Percentiles rank a stretch among this genome's conserved stretches.
Evolutionary conservation across 1,140 invertebrate species (phyloP).

Genomic region (Drosophila tropicalis): DNA sequence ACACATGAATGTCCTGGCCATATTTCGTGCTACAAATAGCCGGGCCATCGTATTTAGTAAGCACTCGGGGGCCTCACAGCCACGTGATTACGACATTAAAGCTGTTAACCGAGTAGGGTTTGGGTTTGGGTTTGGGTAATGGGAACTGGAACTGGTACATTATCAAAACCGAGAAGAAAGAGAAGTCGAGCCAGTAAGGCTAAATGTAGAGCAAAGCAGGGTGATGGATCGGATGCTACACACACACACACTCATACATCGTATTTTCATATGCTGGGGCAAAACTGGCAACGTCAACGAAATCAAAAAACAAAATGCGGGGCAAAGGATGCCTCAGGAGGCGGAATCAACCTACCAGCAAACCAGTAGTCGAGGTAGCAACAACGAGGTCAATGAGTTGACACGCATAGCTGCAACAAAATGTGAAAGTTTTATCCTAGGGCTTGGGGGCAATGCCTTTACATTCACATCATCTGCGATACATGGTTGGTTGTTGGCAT

Average conservation of each 20-base stretch:
- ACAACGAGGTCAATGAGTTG: slow-evolving; percentile 62
- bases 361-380: slow-evolving; percentile 25
- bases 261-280: slow-evolving; percentile 1
- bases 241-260: background rate
- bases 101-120: slow-evolving; percentile 22
- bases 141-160: slow-evolving; percentile 4
- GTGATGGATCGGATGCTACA: slow-evolving; percentile 3
- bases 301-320: slow-evolving; percentile 35
- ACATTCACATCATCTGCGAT: background rate
- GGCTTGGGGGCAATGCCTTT: slow-evolving; percentile 45
- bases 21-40: slow-evolving; percentile 7
- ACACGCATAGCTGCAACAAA: slow-evolving; percentile 47
- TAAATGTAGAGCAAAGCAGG: background rate
- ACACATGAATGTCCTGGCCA: slow-evolving; percentile 10
- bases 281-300: slow-evolving; percentile 39
- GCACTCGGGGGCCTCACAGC: slow-evolving; percentile 47
- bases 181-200: background rate
- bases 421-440: slow-evolving; percentile 32
- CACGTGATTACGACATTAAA: slow-evolving; percentile 60
- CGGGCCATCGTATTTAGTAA: slow-evolving; percentile 45
- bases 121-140: slow-evolving; percentile 3
- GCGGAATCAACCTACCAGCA: slow-evolving; percentile 11
- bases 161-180: slow-evolving; percentile 19
- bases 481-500: background rate
- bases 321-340: slow-evolving; percentile 14